These are phyloP conservation scores for Chloroclysta siterata DNA, from an alignment of 2,888 invertebrate species.

Conservation along the genomic window DNA sequence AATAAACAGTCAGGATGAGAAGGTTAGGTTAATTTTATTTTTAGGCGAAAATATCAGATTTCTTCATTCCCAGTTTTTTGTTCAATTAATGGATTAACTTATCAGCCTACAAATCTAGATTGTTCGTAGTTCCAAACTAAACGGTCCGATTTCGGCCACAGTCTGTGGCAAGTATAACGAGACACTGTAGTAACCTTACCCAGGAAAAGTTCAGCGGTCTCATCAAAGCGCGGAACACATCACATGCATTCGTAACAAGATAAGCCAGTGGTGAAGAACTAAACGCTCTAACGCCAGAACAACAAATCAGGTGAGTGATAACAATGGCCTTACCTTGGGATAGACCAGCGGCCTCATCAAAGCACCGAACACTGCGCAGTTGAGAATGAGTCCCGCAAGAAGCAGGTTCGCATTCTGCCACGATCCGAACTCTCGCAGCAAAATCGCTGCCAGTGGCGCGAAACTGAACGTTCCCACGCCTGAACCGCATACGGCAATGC, in stretches of 20 bases:
- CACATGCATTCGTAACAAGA: no score
- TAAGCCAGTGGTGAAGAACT: no score
- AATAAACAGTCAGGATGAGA: no score
- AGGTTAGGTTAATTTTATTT: neutral
- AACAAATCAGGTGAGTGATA: neutral
- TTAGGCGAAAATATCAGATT: no score
- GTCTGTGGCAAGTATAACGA: no score
- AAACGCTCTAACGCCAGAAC: neutral
- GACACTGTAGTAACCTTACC: no score
- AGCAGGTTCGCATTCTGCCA: slow-evolving; percentile 97
- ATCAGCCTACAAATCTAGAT: no score
- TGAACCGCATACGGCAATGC: slow-evolving; percentile 97
- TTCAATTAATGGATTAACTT: no score
- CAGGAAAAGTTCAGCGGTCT: no score
- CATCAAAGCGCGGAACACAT: no score
- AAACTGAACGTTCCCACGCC: slow-evolving; percentile 97
- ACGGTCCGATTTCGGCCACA: neutral
- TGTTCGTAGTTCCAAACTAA: neutral
- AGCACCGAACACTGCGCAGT: slow-evolving; percentile 95
- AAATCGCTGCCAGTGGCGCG: slow-evolving; percentile 93
- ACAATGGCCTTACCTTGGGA: slow-evolving; percentile 85
- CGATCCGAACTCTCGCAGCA: slow-evolving; percentile 90
- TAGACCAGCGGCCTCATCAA: slow-evolving; percentile 92
- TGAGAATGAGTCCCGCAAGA: slow-evolving; percentile 95
- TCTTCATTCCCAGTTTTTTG: no score